These are phyloP conservation scores for Seriola rivoliana DNA, from an alignment of 2,113 vertebrate species.

Conservation along the genomic window DNA sequence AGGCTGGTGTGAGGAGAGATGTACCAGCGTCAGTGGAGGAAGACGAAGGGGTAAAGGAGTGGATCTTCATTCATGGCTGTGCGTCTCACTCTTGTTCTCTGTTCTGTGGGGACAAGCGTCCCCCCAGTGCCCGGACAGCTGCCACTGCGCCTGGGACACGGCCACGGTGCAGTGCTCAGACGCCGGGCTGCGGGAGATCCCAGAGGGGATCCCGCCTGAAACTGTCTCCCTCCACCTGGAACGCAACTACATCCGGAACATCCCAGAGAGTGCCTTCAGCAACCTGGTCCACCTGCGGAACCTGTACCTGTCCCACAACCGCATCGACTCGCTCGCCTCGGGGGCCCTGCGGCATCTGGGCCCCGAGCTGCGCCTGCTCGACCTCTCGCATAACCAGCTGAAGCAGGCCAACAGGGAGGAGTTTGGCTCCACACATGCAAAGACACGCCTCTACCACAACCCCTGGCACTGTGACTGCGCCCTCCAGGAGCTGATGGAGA, in stretches of 20 bases:
- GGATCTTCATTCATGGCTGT: slow-evolving; percentile 62
- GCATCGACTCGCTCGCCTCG: slow-evolving; percentile 79
- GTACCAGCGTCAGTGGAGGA: slow-evolving; percentile 50
- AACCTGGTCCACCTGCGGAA: slow-evolving; percentile 82
- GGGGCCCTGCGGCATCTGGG: slow-evolving; percentile 83
- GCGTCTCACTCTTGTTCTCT: slow-evolving; percentile 58
- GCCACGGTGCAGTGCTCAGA: slow-evolving; percentile 82
- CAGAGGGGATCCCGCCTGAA: slow-evolving; percentile 80
- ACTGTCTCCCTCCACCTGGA: slow-evolving; percentile 84
- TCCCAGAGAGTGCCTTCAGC: slow-evolving; percentile 81
- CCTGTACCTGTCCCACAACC: slow-evolving; percentile 86
- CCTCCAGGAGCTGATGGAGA: slow-evolving; percentile 86
- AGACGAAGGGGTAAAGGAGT: slow-evolving; percentile 31
- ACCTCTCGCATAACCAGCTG: slow-evolving; percentile 86
- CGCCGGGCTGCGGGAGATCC: slow-evolving; percentile 81
- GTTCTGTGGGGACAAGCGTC: slow-evolving; percentile 61
- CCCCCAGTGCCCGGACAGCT: slow-evolving; percentile 70
- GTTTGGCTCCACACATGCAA: slow-evolving; percentile 80
- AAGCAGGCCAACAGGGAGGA: slow-evolving; percentile 78
- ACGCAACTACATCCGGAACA: slow-evolving; percentile 83
- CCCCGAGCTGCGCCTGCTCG: slow-evolving; percentile 81
- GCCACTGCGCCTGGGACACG: slow-evolving; percentile 79
- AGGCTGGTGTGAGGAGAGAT: slow-evolving; percentile 74
- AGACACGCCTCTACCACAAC: slow-evolving; percentile 85
- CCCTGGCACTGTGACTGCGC: slow-evolving; percentile 87